Percentiles rank a stretch among this genome's conserved stretches.
Conservation (phyloP, 2,113 vertebrate species). For the Podarcis muralis region DNA sequence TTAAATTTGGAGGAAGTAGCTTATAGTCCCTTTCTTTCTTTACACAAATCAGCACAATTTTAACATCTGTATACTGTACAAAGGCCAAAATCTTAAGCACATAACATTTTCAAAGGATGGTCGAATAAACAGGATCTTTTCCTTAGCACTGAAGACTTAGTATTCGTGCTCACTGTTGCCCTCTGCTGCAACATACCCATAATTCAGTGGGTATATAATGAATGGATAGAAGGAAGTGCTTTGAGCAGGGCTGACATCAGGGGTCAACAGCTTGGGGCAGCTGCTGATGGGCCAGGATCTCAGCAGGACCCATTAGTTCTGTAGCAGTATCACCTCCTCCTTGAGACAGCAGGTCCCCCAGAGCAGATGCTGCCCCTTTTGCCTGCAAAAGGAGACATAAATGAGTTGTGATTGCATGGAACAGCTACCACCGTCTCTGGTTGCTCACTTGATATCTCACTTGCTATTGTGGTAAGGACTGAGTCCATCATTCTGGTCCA, state of each 20-base stretch:
- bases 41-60: neutral
- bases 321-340: neutral
- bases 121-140: neutral
- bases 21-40: neutral
- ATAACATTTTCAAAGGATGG: neutral
- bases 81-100: neutral
- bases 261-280: neutral
- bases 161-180: neutral
- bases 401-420: neutral
- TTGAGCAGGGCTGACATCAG: neutral
- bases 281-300: neutral
- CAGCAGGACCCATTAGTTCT: neutral
- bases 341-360: neutral
- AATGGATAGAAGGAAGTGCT: neutral
- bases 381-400: neutral
- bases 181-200: neutral
- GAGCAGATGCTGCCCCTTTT: neutral
- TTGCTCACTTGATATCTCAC: neutral
- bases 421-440: neutral
- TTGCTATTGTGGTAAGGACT: neutral
- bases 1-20: neutral
- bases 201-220: neutral
- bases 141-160: neutral
- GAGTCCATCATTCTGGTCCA: neutral
- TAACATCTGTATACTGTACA: neutral